These are phyloP conservation scores for Apis dorsata DNA, from an alignment of 1,140 invertebrate genomes.

Conservation along the genomic window DNA sequence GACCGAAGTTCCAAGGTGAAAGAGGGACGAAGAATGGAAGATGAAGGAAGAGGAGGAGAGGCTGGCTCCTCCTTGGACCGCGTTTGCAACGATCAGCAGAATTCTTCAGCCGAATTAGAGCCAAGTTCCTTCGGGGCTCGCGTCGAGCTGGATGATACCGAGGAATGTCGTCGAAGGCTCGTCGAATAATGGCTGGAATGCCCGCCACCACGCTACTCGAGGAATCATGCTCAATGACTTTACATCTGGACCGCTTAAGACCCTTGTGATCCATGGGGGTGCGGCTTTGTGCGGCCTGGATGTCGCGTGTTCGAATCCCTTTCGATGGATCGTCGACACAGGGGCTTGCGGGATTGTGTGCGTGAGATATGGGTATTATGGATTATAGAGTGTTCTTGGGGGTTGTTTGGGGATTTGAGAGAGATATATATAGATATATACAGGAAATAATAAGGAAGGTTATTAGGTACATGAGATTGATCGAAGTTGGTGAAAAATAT, in stretches of 20 bases:
- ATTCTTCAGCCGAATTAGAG: slow-evolving; percentile 43
- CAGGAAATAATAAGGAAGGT: background rate
- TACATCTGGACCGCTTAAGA: background rate
- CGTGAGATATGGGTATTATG: background rate
- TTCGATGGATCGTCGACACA: background rate
- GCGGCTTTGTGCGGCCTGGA: background rate
- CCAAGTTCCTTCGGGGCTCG: background rate
- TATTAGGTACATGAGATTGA: background rate
- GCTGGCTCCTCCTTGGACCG: background rate
- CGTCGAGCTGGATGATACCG: slow-evolving; percentile 17
- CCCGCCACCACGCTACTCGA: background rate
- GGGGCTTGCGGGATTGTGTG: background rate
- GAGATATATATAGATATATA: background rate
- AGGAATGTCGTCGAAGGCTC: slow-evolving; percentile 11
- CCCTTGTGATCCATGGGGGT: background rate
- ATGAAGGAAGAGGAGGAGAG: background rate
- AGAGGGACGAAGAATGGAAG: background rate
- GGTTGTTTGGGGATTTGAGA: background rate
- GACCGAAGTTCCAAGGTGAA: background rate
- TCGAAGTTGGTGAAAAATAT: background rate
- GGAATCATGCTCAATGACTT: slow-evolving; percentile 29
- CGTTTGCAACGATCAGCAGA: slow-evolving; percentile 19
- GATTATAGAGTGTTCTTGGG: no score
- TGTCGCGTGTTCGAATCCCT: background rate
- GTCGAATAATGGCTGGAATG: slow-evolving; percentile 36